Base-by-base conservation (phyloP, 37 sponge, comb jelly and placozoan species). In the Agelas oroides region DNA sequence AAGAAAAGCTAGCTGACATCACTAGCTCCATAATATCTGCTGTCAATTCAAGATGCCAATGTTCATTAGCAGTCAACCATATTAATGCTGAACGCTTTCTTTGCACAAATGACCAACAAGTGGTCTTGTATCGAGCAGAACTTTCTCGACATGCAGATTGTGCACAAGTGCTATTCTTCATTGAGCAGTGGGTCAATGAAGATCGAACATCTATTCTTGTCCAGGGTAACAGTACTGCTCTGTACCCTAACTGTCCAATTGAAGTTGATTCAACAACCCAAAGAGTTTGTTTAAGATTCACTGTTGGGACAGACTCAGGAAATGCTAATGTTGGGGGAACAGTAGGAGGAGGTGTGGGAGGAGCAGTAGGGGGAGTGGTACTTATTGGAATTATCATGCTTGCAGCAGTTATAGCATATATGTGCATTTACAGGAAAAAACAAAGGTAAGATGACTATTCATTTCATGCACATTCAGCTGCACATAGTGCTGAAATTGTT, bases 51-150 rank as follows among this genome's bases (percentile, higher is more conserved):
- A 14, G 33, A 27, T 75, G 75, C 15, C 75, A 75, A 27, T 75
- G 75, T 75, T 16, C 31, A 31, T 23, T 75, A 27, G 25, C 31
- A 27, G 57, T 59, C 12, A 27, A 36, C 59, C 55, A 75, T 59
- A 75, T 75, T 36, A 75, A 35, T 75, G 31, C 75, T 31, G 33
- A 8, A 46, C 46, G 8, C 46, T 46, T 46, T 8, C 46, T 46
- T 12, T 46, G 46, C 46, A 46, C 75, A 23, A 12, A 54, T 3
- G 19, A 58, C 13, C 18, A 28, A 75, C 24, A 28, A 31, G 56
- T 55, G 53, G 75, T 75, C 11, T 31, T 75, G 30, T 75, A 34
- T 27, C 53, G 75, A 56, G 75, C 75, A 14, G 5, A 24, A 53
- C 59, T 75, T 23, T 55, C 58, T 33, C 30, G 75, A 32, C 53